Conservation (phyloP, 2,888 invertebrate genomes). For the Drosophila testacea region DNA sequence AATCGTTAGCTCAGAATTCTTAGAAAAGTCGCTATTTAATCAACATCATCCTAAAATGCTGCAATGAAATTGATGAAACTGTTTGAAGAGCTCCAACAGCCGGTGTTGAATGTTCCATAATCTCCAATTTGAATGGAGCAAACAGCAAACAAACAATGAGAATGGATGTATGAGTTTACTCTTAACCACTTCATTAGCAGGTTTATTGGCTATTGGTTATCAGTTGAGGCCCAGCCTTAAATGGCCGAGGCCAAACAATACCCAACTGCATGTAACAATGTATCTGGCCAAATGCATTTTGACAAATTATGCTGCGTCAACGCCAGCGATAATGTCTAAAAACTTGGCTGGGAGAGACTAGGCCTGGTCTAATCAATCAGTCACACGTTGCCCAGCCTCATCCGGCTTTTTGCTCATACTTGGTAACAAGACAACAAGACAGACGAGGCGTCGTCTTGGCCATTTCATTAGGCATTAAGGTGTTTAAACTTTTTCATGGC, state of each 20-base stretch:
- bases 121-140: slow-evolving; percentile 32
- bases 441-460: not conserved
- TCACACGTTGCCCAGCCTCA: slow-evolving; percentile 49
- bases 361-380: slow-evolving; percentile 28
- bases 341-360: not conserved
- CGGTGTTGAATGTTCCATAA: slow-evolving; percentile 61
- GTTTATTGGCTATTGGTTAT: slow-evolving; percentile 49
- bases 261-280: slow-evolving; percentile 53
- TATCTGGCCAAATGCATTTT: slow-evolving; percentile 58
- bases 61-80: slow-evolving; percentile 40
- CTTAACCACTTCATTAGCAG: slow-evolving; percentile 62
- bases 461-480: slow-evolving; percentile 62
- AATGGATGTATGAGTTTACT: slow-evolving; percentile 1
- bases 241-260: slow-evolving; percentile 15
- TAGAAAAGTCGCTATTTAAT: slow-evolving; percentile 14
- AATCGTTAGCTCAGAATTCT: slow-evolving; percentile 14
- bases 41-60: slow-evolving; percentile 62
- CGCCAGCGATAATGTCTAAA: slow-evolving; percentile 41
- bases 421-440: slow-evolving; percentile 32
- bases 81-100: not conserved
- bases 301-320: slow-evolving; percentile 75
- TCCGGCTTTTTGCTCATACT: slow-evolving; percentile 64
- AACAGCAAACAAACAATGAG: slow-evolving; percentile 28
- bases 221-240: slow-evolving; percentile 36
- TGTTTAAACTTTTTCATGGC: slow-evolving; percentile 76